Percentiles rank a stretch among this genome's conserved stretches.
Evolutionary conservation across 2,888 invertebrate genomes (phyloP).

Genomic region (Cheilosia vulpina): DNA sequence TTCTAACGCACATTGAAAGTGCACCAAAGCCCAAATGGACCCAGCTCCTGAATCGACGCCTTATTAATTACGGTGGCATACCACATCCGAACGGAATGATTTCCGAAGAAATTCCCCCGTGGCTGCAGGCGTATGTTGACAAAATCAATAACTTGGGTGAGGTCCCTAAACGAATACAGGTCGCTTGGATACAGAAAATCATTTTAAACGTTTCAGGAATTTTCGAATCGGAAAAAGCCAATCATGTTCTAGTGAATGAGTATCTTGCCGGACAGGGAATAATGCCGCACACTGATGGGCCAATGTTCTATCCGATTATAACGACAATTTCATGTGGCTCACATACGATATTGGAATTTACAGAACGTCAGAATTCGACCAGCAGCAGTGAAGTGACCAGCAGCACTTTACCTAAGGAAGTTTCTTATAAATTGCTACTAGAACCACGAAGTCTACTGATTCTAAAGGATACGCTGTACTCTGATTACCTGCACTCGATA

Average conservation of each 20-base stretch:
- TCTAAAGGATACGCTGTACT: constrained; percentile 92
- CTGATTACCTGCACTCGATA: constrained; percentile 93
- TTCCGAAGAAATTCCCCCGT: constrained; percentile 93
- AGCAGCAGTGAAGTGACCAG: constrained; percentile 22
- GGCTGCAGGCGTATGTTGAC: constrained; percentile 90
- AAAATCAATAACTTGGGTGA: constrained; percentile 88
- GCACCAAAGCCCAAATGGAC: constrained; percentile 98
- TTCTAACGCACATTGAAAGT: constrained; percentile 89
- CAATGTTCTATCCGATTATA: constrained; percentile 95
- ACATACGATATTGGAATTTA: constrained; percentile 94
- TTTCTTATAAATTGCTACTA: constrained; percentile 90
- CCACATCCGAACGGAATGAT: constrained; percentile 97
- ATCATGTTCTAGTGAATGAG: constrained; percentile 98
- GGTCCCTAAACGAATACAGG: constrained; percentile 2
- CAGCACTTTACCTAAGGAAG: constrained; percentile 74
- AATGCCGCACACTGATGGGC: constrained; percentile 98
- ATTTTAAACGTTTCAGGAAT: constrained; percentile 76
- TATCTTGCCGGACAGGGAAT: constrained; percentile 97
- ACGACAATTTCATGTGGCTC: constrained; percentile 96
- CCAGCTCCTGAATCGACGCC: constrained; percentile 92
- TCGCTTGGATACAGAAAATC: constrained; percentile 20
- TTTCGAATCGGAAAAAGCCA: constrained; percentile 89
- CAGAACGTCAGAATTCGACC: constrained; percentile 76
- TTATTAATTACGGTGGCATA: constrained; percentile 99
- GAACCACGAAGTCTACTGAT: constrained; percentile 95